phyloP scores from a whole-genome alignment of 2,888 invertebrate species.

The Spatulosminthurus flaviceps region DNA sequence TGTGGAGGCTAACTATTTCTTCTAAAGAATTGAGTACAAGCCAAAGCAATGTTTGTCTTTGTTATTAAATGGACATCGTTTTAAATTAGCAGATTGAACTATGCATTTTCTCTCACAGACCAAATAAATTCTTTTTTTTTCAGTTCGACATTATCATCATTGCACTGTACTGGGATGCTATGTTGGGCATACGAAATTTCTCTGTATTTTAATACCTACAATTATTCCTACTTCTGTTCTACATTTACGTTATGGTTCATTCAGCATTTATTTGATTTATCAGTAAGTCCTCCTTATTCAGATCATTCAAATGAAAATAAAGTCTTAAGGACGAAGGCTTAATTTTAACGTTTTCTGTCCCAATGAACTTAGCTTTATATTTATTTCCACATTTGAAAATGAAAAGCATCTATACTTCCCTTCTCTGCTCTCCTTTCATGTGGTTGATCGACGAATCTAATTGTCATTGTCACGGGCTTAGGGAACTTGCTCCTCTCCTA shows the following conservation, averaged over 20 bases:
- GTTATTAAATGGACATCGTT: too few relatives aligned
- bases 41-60: background rate
- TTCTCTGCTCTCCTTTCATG: background rate
- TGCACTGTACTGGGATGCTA: slow-evolving; percentile 8
- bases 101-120: too few relatives aligned
- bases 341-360: too few relatives aligned
- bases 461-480: background rate
- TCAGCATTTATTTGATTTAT: background rate
- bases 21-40: slow-evolving; percentile 20
- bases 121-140: too few relatives aligned
- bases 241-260: background rate
- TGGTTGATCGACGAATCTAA: slow-evolving; percentile 16
- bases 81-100: background rate
- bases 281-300: background rate
- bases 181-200: slow-evolving; percentile 26
- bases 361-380: too few relatives aligned
- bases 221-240: slow-evolving; percentile 14
- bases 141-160: slow-evolving; percentile 31
- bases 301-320: too few relatives aligned
- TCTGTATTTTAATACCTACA: slow-evolving; percentile 16
- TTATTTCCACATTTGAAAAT: background rate
- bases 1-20: slow-evolving; percentile 13
- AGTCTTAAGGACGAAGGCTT: too few relatives aligned
- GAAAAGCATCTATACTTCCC: background rate
- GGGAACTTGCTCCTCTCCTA: slow-evolving; percentile 15